Percentiles rank a stretch among this genome's conserved stretches.
Conservation (phyloP, 2,888 invertebrate species). For the Calliopum simillimum region DNA sequence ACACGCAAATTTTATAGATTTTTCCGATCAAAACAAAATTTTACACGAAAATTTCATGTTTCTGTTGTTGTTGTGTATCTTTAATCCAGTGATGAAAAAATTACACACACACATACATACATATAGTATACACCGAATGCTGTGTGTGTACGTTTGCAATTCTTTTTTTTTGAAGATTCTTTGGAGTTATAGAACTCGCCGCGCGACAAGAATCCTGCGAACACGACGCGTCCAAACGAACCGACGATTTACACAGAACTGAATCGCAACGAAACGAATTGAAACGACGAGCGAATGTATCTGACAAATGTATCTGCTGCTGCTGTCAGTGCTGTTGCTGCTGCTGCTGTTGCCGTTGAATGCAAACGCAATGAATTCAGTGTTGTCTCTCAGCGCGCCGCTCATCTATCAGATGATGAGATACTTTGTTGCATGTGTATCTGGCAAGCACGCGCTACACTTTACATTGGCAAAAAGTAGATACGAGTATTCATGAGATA, state of each 20-base stretch:
- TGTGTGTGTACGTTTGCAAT: slow-evolving; percentile 1
- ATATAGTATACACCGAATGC: background rate
- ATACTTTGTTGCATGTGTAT: slow-evolving; percentile 50
- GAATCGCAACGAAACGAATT: slow-evolving; percentile 42
- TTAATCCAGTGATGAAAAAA: background rate
- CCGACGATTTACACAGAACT: slow-evolving; percentile 66
- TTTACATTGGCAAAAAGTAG: too few species aligned
- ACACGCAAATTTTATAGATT: too few species aligned
- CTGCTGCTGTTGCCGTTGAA: slow-evolving; percentile 46
- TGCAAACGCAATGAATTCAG: slow-evolving; percentile 40
- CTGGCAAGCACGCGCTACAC: slow-evolving; percentile 39
- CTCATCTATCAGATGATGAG: slow-evolving; percentile 26
- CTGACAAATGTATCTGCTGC: slow-evolving; percentile 32
- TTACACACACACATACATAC: background rate
- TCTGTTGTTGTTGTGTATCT: slow-evolving; percentile 8
- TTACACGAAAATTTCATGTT: too few species aligned
- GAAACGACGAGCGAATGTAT: slow-evolving; percentile 19
- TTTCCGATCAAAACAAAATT: too few species aligned
- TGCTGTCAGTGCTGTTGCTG: slow-evolving; percentile 25
- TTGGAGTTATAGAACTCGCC: slow-evolving; percentile 39
- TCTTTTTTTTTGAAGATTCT: slow-evolving; percentile 9
- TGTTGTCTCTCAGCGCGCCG: background rate
- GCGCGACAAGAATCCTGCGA: slow-evolving; percentile 41
- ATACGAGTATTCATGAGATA: slow-evolving; percentile 16
- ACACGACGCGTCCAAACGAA: slow-evolving; percentile 61